Conservation (phyloP, 2,797 vertebrate genomes). For the Phataginus tricuspis region DNA sequence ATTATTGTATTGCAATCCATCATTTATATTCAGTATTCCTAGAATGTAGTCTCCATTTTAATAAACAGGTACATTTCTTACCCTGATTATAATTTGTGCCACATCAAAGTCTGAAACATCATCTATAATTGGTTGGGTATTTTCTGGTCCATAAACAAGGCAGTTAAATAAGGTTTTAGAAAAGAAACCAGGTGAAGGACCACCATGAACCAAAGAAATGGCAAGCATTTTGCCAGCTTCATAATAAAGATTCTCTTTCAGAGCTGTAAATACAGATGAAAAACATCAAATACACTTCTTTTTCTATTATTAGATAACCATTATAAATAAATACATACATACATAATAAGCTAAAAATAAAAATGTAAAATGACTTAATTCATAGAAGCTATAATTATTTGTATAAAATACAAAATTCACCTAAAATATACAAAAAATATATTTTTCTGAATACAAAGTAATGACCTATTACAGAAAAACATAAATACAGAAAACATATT, state of each 20-base stretch:
- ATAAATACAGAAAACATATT: constrained; percentile 12
- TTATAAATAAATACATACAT: constrained; percentile 40
- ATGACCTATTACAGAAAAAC: neutral
- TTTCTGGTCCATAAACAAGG: constrained; percentile 91
- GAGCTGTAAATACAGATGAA: constrained; percentile 87
- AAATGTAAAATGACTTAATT: constrained; percentile 40
- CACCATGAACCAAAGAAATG: constrained; percentile 92
- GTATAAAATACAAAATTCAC: neutral
- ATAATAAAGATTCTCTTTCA: constrained; percentile 94
- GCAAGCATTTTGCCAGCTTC: constrained; percentile 94
- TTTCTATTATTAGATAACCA: constrained; percentile 12
- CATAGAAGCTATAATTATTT: neutral
- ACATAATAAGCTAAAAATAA: neutral
- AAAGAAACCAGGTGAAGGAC: constrained; percentile 91
- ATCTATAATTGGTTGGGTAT: constrained; percentile 86
- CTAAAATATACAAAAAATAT: constrained; percentile 1
- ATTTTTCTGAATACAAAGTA: constrained; percentile 40
- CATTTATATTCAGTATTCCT: constrained; percentile 33
- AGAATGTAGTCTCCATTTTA: constrained; percentile 39
- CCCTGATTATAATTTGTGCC: constrained; percentile 87
- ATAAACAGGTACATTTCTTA: constrained; percentile 79
- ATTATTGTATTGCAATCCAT: neutral
- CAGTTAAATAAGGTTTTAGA: constrained; percentile 92
- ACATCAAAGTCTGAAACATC: constrained; percentile 91
- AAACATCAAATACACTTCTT: constrained; percentile 34